A percentile compares a stretch with the other conserved stretches of the same genome.
phyloP scores from a whole-genome alignment of 2,797 vertebrate species.

The Anguilla megastoma region DNA sequence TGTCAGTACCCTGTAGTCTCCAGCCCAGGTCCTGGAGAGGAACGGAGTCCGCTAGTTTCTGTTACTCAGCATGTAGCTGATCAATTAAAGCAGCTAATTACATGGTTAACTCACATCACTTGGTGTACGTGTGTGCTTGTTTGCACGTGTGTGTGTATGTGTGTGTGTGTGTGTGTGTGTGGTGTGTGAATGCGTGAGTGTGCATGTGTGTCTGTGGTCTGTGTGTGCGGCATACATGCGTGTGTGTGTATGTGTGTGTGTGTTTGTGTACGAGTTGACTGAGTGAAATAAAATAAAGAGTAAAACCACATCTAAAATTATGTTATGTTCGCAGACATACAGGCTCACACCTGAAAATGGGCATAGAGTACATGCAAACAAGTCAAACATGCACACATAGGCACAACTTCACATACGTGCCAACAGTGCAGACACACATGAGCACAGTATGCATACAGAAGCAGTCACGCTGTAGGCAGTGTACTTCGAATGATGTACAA shows the following conservation, averaged over 20 bases:
- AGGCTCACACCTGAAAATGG: neutral
- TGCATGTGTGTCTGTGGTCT: neutral
- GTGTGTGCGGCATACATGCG: slow-evolving; percentile 27
- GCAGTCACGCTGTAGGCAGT: neutral
- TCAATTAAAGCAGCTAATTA: neutral
- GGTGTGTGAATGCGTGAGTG: neutral
- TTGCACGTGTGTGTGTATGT: neutral
- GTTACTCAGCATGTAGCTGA: neutral
- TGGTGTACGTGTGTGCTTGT: neutral
- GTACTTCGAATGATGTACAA: no score
- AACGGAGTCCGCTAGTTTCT: neutral
- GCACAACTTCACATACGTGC: neutral
- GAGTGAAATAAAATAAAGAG: slow-evolving; percentile 38
- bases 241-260: slow-evolving; percentile 31
- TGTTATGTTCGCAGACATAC: neutral
- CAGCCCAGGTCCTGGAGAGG: neutral
- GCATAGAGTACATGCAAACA: neutral
- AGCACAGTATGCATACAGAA: neutral
- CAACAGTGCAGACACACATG: neutral
- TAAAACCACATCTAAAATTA: neutral
- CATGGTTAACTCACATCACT: neutral
- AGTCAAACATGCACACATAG: neutral
- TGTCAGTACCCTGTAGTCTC: neutral
- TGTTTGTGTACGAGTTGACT: slow-evolving; percentile 47
- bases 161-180: slow-evolving; percentile 28